Base-by-base conservation (phyloP, 1,140 invertebrate species). In the Anastrepha ludens region DNA sequence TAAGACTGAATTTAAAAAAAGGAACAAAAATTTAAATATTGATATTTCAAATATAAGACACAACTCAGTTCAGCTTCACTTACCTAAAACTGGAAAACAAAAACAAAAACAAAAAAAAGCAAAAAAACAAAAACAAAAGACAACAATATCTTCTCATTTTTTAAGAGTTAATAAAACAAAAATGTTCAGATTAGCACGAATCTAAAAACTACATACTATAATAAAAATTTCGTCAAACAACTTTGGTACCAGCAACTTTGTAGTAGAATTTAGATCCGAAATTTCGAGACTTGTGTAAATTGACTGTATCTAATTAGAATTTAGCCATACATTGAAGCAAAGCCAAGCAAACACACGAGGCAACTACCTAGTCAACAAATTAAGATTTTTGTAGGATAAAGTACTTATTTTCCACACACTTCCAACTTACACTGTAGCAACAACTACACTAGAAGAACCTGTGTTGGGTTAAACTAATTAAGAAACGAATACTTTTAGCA, bases 1-100 rank as follows among this genome's bases (percentile, higher is more conserved):
- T 90, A 92, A 92, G 91, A 92, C 91, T 92, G 91, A 92, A 91
- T 87, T 88, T 88, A 87, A 87, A 87, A 29, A 86, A 86, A 91
- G 74, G 74, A 81, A 81, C 74, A 81, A 81, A 81, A 81, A 81
- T 47, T 50, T 81, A 81, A 81, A 44, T 81, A 58, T 81, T 81
- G 74, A 81, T 81, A 20, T 55, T 55, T 13, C 74, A 81, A 81
- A 81, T 81, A 81, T 81, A 81, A 81, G 59, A 86, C 85, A 86
- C 15, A 88, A 81, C 74, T 81, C 47, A 81, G 74, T 81, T 81
- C 74, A 81, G 74, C 74, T 81, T 81, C 74, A 81, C 74, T 55
- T 55, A 81, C 13, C 74, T 81, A 81, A 81, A 44, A 70, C 70
- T 78, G 58, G 29, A 85, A 60, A 58, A 87, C 7, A 78, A 58